Percentiles rank a stretch among this genome's conserved stretches.
These are phyloP conservation scores for Dysidea cf. avara DNA, from an alignment of 37 sponge, comb jelly and placozoan genomes.

Conservation along the genomic window DNA sequence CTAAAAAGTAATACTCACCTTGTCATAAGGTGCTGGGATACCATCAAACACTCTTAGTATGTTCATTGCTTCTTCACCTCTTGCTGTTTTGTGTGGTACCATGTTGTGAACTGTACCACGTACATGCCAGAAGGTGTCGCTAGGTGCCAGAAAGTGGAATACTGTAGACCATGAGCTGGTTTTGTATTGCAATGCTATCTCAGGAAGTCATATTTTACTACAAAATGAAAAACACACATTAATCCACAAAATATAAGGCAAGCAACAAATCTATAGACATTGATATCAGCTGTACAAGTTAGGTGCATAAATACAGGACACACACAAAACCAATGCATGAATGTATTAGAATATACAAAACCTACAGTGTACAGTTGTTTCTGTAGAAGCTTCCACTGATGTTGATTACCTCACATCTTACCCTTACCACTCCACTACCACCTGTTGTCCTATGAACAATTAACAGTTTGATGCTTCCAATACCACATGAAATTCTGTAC, in stretches of 20 bases:
- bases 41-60: background rate
- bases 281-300: background rate
- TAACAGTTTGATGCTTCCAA: background rate
- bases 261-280: no score
- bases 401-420: conserved; percentile 94
- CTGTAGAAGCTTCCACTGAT: no score
- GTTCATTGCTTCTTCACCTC: no score
- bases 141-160: conserved; percentile 96
- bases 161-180: conserved; percentile 88
- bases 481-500: background rate
- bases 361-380: no score
- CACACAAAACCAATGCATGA: background rate
- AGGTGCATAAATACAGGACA: background rate
- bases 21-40: no score
- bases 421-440: conserved; percentile 92
- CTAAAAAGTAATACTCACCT: no score
- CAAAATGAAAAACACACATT: conserved; percentile 27
- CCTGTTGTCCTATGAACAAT: conserved; percentile 65
- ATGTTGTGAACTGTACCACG: conserved; percentile 95
- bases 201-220: conserved; percentile 86
- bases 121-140: conserved; percentile 83
- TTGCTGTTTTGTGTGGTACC: conserved; percentile 97
- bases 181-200: conserved; percentile 83
- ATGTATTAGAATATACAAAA: background rate
- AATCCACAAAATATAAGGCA: background rate